Evolutionary conservation across 1,140 invertebrate genomes (phyloP), one percentile per base, ranked within the genome.

Genomic region (Lordiphosa mommai): DNA sequence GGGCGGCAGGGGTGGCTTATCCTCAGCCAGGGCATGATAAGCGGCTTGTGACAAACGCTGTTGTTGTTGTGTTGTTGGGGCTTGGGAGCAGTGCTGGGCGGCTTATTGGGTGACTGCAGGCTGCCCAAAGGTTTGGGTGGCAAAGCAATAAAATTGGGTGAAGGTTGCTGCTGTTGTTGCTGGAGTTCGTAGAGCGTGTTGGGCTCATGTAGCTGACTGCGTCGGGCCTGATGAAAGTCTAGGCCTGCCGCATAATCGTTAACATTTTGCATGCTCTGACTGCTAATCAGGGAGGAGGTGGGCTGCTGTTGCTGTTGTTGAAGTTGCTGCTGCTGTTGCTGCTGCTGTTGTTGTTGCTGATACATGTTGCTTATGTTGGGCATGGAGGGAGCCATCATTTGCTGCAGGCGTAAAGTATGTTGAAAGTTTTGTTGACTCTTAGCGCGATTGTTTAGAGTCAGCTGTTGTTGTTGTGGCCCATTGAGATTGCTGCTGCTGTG

Each of bases 1-100:
- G 0, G 94, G 92, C 1, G 94, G 93, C 5, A 93, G 91, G 10
- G 94, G 94, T 0, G 94, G 94, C 52, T 93, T 92, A 65, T 91
- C 92, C 37, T 88, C 86, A 13, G 49, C 52, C n/a, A 59, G 30
- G 6, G 53, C 49, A 17, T 61, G 37, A 52, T 72, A 79, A 0
- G 14, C 41, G n/a, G 84, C 72, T 20, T 69, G 57, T 36, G 77
- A 70, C n/a, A 85, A 77, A 38, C 74, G 64, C 29, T 76, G 85
- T 48, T 89, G 89, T 20, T 86, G 77, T 61, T 85, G 84, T n/a
- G n/a, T n/a, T 82, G 76, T 17, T 89, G 88, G 20, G 88, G 89
- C 44, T 89, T 89, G 6, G 88, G 88, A 10, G 87, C 87, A 4
- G 88, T 89, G 32, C 68, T 85, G 10, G 88, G 88, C 7, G 52